A percentile compares a stretch with the other conserved stretches of the same genome.
phyloP scores from a whole-genome alignment of 2,888 invertebrate species.

The Diarsia mendica region DNA sequence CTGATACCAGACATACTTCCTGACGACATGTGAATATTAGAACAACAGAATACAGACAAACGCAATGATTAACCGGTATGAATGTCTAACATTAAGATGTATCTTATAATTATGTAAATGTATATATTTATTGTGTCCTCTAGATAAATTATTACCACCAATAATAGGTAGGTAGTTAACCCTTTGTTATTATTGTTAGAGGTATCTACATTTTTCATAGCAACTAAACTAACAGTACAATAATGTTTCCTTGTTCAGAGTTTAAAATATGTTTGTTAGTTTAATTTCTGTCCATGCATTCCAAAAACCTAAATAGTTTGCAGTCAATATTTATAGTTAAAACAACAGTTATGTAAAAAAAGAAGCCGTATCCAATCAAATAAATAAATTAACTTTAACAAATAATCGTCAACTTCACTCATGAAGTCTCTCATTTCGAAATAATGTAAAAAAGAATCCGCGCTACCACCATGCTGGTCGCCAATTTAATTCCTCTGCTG shows the following conservation, averaged over 20 bases:
- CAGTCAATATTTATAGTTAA: neutral
- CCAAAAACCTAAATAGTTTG: neutral
- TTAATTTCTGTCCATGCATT: neutral
- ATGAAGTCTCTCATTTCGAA: neutral
- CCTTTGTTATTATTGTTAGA: constrained; percentile 23
- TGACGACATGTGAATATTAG: constrained; percentile 89
- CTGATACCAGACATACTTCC: constrained; percentile 95
- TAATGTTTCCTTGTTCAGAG: neutral
- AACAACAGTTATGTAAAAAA: neutral
- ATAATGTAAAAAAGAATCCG: neutral
- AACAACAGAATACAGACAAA: constrained; percentile 57
- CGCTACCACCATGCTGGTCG: neutral
- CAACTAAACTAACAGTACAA: constrained; percentile 11
- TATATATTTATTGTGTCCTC: constrained; percentile 46
- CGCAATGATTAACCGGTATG: constrained; percentile 51
- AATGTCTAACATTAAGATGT: constrained; percentile 48
- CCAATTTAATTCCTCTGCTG: neutral
- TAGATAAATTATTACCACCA: constrained; percentile 43
- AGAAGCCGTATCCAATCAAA: neutral
- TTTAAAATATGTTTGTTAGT: neutral
- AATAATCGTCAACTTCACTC: neutral
- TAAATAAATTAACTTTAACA: neutral
- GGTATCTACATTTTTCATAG: constrained; percentile 16
- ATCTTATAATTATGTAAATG: constrained; percentile 31
- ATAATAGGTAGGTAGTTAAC: constrained; percentile 8